Conservation (phyloP, 2,113 vertebrate species). For the Cynopterus brachyotis region DNA sequence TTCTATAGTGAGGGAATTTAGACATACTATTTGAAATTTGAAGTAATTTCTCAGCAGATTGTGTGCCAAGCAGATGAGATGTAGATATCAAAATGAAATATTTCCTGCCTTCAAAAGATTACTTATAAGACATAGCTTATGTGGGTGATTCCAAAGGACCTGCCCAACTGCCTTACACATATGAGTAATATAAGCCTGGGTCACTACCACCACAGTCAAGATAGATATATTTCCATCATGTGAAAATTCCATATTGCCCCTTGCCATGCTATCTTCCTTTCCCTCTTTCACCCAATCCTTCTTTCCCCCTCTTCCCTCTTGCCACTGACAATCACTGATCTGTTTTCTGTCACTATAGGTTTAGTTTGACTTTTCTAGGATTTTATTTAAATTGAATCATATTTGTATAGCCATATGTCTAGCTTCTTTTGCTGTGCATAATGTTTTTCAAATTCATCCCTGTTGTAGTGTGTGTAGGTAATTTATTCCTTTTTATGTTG, state of each 20-base stretch:
- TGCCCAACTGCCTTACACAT: background rate
- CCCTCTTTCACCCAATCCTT: accelerated
- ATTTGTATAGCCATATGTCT: background rate
- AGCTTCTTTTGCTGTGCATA: background rate
- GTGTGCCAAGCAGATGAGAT: background rate
- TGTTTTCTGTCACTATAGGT: background rate
- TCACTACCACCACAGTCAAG: background rate
- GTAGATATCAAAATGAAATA: conserved; percentile 3
- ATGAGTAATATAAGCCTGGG: background rate
- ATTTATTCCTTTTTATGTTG: background rate
- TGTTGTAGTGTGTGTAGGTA: background rate
- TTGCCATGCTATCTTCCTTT: background rate
- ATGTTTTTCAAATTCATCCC: background rate
- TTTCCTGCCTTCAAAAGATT: background rate
- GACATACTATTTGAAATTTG: background rate
- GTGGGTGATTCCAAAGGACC: background rate
- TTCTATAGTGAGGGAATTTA: background rate
- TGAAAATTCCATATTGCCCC: background rate
- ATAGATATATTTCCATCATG: background rate
- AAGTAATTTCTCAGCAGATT: background rate
- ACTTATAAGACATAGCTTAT: background rate
- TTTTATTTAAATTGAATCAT: background rate
- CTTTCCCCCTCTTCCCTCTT: background rate
- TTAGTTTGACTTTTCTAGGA: background rate
- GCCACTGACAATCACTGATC: background rate